Base-by-base conservation (phyloP, 1,140 invertebrate genomes). In the Drosophila kohkoa region DNA sequence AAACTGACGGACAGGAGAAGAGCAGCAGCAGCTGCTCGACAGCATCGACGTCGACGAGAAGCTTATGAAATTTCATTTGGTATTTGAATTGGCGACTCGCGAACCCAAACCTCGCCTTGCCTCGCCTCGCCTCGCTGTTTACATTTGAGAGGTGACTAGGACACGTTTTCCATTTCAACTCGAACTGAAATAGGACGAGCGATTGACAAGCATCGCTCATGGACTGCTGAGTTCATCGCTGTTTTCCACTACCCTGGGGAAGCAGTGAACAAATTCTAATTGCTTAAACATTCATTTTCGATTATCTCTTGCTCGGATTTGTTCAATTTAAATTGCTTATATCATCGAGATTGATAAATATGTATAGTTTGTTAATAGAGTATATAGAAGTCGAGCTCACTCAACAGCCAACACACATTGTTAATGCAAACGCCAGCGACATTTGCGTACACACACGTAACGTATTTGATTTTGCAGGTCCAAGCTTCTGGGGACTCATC, bases 401-500 rank as follows among this genome's bases (percentile, higher is more conserved):
- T 45, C 59, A 4, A 13, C n/a, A 15, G 3, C 16, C 6, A 30
- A 30, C 1, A 8, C 5, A 32, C 5, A 35, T 51, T 63, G 60
- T 32, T 52, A 38, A 52, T 52, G 41, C 48, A 16, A 32, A 16
- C 10, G 35, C 8, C 8, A 38, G 35, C 8, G 2, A 38, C 7
- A 38, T 38, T 38, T 63, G 35, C 48, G 28, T 11, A 16, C 49
- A 54, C 32, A 5, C 16, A 52, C 5, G 2, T 1, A 25, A 55
- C 15, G n/a, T 62, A 43, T 71, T 54, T 51, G 54, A 64, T 49
- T 7, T 71, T 66, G n/a, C 94, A 99, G 98, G 98, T 93, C 98
- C 98, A 41, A 96, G 96, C 60, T 99, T 98, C 94, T 99, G 98
- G 98, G 98, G 98, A 46, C 94, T 99, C 65, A 97, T 99, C 92